phyloP scores from a whole-genome alignment of 2,113 vertebrate species.

The Lepidothrix coronata region DNA sequence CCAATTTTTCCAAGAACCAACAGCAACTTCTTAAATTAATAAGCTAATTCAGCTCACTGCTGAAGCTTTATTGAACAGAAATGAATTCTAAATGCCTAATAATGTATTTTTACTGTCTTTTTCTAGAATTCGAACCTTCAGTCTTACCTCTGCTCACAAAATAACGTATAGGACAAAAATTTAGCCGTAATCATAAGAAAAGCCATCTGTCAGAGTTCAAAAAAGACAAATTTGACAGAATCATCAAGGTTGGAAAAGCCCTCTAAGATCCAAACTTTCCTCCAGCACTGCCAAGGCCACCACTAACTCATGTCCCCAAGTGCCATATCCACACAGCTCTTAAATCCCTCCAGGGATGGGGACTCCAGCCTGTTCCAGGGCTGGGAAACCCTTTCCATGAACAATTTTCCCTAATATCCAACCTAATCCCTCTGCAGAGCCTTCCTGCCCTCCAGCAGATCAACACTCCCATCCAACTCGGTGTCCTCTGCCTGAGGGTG shows the following conservation, averaged over 20 bases:
- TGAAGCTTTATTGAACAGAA: conserved; percentile 46
- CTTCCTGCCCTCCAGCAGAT: background rate
- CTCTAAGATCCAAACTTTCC: background rate
- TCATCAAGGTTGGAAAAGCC: background rate
- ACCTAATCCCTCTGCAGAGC: background rate
- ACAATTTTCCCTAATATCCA: background rate
- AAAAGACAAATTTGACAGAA: background rate
- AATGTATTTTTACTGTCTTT: background rate
- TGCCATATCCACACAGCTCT: background rate
- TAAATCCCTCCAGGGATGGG: background rate
- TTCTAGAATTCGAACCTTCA: background rate
- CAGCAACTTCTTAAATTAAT: conserved; percentile 31
- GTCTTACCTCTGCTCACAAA: background rate
- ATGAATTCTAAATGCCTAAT: conserved; percentile 14
- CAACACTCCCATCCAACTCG: background rate
- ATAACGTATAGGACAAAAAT: background rate
- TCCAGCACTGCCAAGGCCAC: background rate
- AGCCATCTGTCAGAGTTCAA: background rate
- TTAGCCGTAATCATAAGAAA: background rate
- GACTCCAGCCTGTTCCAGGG: background rate
- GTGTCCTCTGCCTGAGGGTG: background rate
- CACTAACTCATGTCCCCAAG: background rate
- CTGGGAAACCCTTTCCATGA: background rate
- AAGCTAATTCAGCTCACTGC: background rate
- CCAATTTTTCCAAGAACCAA: background rate